Evolutionary conservation across 2,888 invertebrate species (phyloP), one percentile per base, ranked within the genome.

Genomic region (Acrobasis repandana): DNA sequence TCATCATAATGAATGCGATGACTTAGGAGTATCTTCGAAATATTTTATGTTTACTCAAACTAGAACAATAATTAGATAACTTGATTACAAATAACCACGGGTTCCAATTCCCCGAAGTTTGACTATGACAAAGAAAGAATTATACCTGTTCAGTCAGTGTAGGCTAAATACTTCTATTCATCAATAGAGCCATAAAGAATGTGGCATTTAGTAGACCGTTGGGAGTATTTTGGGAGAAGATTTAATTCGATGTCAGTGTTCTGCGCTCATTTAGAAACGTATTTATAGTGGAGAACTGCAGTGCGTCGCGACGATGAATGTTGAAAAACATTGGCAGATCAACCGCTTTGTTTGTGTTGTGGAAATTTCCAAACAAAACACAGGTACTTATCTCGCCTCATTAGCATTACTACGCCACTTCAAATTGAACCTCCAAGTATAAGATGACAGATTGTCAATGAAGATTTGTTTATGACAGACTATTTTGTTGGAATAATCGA

Each of bases 361-460:
- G 80, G 83, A 82, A 81, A 86, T 85, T 86, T 86, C 82, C 83
- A 88, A 88, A 87, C 86, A 87, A 82, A 74, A 74, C 75, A 74
- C 62, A 52, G 61, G 68, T 65, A 61, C 58, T 56, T 60, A 61
- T 61, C 59, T 60, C 61, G 28, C 54, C 59, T 62, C 16, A 51
- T 63, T 65, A 63, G 28, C 63, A 59, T 60, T 52, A 57, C 61
- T 54, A 52, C 60, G 61, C 49, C 58, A 59, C 58, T 65, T 36
- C 61, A 34, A 56, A 61, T 58, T 56, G 20, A 46, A 46, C 43
- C 11, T 16, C 10, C 34, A 14, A 34, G 36, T 43, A 3, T 38
- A 38, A 10, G 38, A 38, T 4, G 14, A 11, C 14, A 38, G 10
- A 38, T 38, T 38, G 38, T 38, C 14, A 38, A 11, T 38, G 10